phyloP scores from a whole-genome alignment of 1,140 invertebrate genomes.

The Tribolium madens region DNA sequence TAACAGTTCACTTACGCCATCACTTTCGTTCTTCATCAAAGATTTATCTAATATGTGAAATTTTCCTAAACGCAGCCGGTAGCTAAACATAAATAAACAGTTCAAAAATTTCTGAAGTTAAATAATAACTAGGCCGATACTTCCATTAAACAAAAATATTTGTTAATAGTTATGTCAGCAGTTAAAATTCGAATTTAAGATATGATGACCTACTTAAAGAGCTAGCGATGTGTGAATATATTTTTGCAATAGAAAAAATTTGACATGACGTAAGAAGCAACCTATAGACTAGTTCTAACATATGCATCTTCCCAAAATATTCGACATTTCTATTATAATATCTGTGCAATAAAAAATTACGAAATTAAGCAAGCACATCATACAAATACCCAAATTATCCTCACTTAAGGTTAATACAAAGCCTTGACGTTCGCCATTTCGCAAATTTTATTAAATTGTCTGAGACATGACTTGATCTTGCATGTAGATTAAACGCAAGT shows the following conservation, averaged over 20 bases:
- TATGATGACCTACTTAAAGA: slow-evolving; percentile 20
- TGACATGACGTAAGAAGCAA: slow-evolving; percentile 6
- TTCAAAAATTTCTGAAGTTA: not conserved
- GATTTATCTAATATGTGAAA: not conserved
- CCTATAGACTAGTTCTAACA: not conserved
- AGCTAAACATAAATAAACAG: not conserved
- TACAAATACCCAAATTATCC: slow-evolving; percentile 12
- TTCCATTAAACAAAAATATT: not conserved
- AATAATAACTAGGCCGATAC: not conserved
- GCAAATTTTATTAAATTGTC: slow-evolving; percentile 21
- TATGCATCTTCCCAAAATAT: slow-evolving; percentile 1
- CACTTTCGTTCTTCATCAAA: not conserved
- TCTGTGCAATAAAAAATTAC: not conserved
- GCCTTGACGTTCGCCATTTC: slow-evolving; percentile 9
- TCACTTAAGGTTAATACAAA: slow-evolving; percentile 20
- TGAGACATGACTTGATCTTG: slow-evolving; percentile 13
- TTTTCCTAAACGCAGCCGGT: not conserved
- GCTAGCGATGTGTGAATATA: slow-evolving; percentile 22
- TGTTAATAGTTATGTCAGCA: slow-evolving; percentile 16
- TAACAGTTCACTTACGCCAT: not conserved
- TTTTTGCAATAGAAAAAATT: slow-evolving; percentile 17
- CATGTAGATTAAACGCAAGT: not conserved
- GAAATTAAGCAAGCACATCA: not conserved
- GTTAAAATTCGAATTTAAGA: slow-evolving; percentile 11
- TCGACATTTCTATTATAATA: slow-evolving; percentile 1